A percentile compares a stretch with the other conserved stretches of the same genome.
phyloP scores from a whole-genome alignment of 2,113 vertebrate genomes.

The Aptenodytes forsteri region DNA sequence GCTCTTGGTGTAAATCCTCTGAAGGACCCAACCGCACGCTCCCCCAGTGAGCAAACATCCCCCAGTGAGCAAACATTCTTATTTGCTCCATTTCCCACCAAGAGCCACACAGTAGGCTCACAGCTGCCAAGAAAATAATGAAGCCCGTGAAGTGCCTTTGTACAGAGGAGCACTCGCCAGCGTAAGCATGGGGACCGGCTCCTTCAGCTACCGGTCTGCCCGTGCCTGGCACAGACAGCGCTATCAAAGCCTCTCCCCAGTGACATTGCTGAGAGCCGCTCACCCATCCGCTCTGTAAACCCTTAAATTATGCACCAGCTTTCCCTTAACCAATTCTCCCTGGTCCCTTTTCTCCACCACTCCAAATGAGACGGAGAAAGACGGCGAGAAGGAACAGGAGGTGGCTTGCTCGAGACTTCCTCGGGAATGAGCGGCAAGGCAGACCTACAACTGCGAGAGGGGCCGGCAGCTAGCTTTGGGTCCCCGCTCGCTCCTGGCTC shows the following conservation, averaged over 20 bases:
- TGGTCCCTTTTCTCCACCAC: background rate
- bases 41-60: too few relatives aligned
- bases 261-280: background rate
- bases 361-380: background rate
- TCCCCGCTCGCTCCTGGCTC: background rate
- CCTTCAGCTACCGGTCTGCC: background rate
- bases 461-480: background rate
- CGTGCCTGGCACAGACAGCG: background rate
- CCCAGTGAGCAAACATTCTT: background rate
- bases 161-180: background rate
- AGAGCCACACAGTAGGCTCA: background rate
- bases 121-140: background rate
- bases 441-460: background rate
- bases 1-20: background rate
- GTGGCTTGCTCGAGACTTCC: rapidly evolving
- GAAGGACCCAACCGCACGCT: background rate
- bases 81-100: background rate
- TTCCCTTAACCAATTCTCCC: background rate
- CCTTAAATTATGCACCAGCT: background rate
- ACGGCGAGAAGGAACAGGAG: background rate
- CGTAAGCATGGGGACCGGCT: rapidly evolving
- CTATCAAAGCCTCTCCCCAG: background rate
- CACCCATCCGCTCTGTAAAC: background rate
- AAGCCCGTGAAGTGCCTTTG: background rate
- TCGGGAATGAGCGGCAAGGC: background rate